Conservation (phyloP, 2,797 vertebrate species). For the Liasis olivaceus region DNA sequence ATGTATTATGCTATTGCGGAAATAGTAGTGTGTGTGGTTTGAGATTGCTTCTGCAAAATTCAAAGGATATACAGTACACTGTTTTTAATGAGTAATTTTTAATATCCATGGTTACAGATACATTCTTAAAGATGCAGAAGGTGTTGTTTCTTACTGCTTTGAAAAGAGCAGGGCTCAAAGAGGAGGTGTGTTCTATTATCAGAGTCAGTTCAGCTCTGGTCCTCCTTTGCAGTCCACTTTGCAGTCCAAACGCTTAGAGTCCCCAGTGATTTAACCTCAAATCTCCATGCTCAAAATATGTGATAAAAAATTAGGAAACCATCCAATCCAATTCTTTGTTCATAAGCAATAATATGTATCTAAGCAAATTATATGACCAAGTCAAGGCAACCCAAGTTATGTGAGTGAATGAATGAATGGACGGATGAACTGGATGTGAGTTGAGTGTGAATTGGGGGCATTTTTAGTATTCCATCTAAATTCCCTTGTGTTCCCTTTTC, state of each 20-base stretch:
- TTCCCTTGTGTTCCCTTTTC: constrained; percentile 17
- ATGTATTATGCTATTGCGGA: not conserved
- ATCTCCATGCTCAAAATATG: not conserved
- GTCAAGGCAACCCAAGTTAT: not conserved
- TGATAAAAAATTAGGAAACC: not conserved
- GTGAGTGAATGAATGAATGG: not conserved
- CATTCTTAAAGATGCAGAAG: not conserved
- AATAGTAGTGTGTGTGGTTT: not conserved
- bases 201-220: not conserved
- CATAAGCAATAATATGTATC: not conserved
- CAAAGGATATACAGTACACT: not conserved
- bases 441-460: not conserved
- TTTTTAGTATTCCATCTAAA: not conserved
- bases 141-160: not conserved
- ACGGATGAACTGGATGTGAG: not conserved
- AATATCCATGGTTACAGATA: not conserved
- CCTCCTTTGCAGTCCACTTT: not conserved
- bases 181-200: not conserved
- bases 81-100: not conserved
- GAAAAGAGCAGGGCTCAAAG: not conserved
- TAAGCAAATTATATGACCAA: not conserved
- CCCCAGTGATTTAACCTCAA: not conserved
- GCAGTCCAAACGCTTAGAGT: not conserved
- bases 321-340: not conserved
- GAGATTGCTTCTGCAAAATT: not conserved